Conservation (phyloP, 2,113 vertebrate genomes). For the Marmota flaviventris region DNA sequence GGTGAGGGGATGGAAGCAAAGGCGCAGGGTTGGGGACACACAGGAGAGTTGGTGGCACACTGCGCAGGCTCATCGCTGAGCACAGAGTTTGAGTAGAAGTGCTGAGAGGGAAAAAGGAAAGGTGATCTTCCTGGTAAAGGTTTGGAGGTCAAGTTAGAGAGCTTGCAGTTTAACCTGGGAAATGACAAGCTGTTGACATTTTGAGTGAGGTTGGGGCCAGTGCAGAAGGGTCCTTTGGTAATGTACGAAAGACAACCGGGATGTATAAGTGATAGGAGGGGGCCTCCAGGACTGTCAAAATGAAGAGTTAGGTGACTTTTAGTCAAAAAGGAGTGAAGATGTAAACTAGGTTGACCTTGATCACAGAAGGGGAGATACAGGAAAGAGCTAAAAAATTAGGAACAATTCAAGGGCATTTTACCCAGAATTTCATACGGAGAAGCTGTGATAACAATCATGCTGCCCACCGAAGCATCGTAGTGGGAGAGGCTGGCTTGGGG, state of each 20-base stretch:
- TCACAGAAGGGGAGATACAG: too few species aligned
- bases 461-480: neutral
- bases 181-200: neutral
- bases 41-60: accelerated
- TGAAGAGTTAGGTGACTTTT: neutral
- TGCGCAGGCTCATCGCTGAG: neutral
- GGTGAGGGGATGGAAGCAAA: neutral
- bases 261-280: neutral
- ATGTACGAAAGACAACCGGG: neutral
- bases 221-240: neutral
- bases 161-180: conserved; percentile 26
- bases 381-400: neutral
- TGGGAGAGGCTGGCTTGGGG: neutral
- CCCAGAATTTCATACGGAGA: neutral
- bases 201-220: neutral
- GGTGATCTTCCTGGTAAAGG: neutral
- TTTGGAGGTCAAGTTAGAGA: neutral
- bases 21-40: neutral
- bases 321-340: neutral
- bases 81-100: neutral
- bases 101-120: neutral
- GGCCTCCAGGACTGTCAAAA: neutral
- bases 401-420: neutral
- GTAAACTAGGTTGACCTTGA: neutral
- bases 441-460: neutral